Conservation (phyloP, 2,888 invertebrate species). For the Polymixis flavicincta region DNA sequence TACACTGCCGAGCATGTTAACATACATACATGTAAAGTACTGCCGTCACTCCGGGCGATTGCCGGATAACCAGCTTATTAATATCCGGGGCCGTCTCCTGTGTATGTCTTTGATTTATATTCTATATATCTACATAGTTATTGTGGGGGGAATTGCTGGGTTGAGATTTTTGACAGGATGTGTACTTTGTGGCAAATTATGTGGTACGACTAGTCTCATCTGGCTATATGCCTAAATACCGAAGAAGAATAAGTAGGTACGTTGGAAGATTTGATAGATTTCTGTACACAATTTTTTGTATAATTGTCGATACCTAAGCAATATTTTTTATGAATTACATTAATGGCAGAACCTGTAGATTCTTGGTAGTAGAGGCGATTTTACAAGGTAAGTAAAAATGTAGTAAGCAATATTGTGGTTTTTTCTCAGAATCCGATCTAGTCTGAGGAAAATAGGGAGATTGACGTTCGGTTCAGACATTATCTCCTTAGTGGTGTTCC, state of each 20-base stretch:
- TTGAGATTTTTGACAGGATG: slow-evolving; percentile 19
- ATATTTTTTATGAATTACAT: not conserved
- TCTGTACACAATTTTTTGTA: not conserved
- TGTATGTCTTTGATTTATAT: slow-evolving; percentile 68
- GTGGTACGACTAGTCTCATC: not conserved
- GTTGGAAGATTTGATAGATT: not conserved
- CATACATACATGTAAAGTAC: slow-evolving; percentile 62
- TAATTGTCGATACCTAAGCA: not conserved
- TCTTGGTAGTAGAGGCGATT: not conserved
- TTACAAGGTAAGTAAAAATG: too few species aligned
- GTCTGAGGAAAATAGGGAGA: not conserved
- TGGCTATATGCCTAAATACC: not conserved
- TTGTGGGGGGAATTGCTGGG: slow-evolving; percentile 2
- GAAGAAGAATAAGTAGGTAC: not conserved
- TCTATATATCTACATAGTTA: slow-evolving; percentile 43
- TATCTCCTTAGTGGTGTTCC: not conserved
- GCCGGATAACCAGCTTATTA: slow-evolving; percentile 81
- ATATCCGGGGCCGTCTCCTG: slow-evolving; percentile 79
- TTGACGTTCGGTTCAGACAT: not conserved
- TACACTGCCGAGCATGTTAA: slow-evolving; percentile 52
- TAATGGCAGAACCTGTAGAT: not conserved
- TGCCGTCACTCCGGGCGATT: slow-evolving; percentile 75
- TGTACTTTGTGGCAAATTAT: slow-evolving; percentile 7
- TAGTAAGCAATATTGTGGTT: not conserved
- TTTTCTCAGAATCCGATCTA: not conserved